Base-by-base conservation (phyloP, 2,797 vertebrate species). In the Galagoides demidoff region DNA sequence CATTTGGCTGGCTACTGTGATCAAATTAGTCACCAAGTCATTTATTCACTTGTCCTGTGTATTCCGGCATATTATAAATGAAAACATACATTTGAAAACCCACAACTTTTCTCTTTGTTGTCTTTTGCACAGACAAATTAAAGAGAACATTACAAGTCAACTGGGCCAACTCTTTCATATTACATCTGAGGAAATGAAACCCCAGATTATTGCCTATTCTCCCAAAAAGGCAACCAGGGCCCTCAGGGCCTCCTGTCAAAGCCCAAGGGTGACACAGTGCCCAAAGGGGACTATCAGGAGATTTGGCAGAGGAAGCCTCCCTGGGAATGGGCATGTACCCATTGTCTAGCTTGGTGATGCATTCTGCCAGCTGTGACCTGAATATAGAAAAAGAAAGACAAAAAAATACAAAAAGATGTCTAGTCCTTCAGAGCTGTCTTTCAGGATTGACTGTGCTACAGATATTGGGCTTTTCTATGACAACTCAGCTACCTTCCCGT, bases 1-100 rank as follows among this genome's bases (percentile, higher is more conserved):
- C 61, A 61, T 57, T 94, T 92, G 90, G 64, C 59, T 94, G 13
- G 90, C 93, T 61, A 63, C 27, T 9, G 2, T 37, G 79, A 89
- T 87, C 77, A 92, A 87, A 93, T 93, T 64, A 95, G 73, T 90
- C 77, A 96, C 25, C 73, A 63, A 84, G 95, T 57, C 94, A 49
- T 64, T 68, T 87, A 64, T 89, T 93, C 20, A 57, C 34, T 71
- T 96, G 43, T 61, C 92, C 64, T 45, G 2, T 23, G 23, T 31
- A 34, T 52, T 85, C 68, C 11, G 64, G 59, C 8, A 25, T 43
- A 20, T 64, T 83, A 55, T 34, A 86, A 81, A 85, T 23, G 45
- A 89, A 85, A 93, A 84, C 1, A 83, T 5, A 37, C 23, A 6
- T 37, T 82, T 90, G 63, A 66, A 66, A n/a, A 59, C 82, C 23